phyloP scores from a whole-genome alignment of 2,888 invertebrate species.

The Parnassius orleans region DNA sequence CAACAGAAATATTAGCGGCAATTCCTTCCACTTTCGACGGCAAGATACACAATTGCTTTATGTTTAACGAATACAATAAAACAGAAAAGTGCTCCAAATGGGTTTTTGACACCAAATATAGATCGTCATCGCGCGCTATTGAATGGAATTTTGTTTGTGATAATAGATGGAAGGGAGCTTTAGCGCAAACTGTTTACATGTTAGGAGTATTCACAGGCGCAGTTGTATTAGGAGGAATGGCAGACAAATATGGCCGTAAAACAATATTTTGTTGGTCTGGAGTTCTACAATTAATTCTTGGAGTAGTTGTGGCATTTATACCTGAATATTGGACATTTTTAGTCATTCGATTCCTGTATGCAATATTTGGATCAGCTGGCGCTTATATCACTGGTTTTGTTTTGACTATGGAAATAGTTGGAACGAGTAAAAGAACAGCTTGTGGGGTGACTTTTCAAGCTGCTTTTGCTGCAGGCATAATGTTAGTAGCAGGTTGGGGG shows the following conservation, averaged over 20 bases:
- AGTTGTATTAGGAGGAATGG: constrained; percentile 88
- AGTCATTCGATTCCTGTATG: constrained; percentile 84
- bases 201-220: constrained; percentile 92
- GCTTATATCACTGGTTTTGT: constrained; percentile 86
- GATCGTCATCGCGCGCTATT: constrained; percentile 86
- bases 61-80: constrained; percentile 65
- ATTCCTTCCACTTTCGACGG: constrained; percentile 81
- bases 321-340: constrained; percentile 89
- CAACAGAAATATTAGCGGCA: constrained; percentile 72
- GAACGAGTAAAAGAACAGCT: constrained; percentile 87
- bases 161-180: constrained; percentile 89
- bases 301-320: constrained; percentile 88
- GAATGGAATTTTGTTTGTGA: constrained; percentile 93
- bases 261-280: constrained; percentile 91
- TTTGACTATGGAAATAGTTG: constrained; percentile 91
- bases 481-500: constrained; percentile 92
- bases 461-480: constrained; percentile 89
- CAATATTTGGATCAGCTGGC: constrained; percentile 92
- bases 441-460: constrained; percentile 91
- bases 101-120: constrained; percentile 88
- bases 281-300: constrained; percentile 85
- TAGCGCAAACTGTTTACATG: constrained; percentile 90
- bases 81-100: constrained; percentile 73
- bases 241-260: constrained; percentile 91
- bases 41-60: constrained; percentile 82